phyloP scores from a whole-genome alignment of 64 coral and sea anemone species.

The Montipora sp. region DNA sequence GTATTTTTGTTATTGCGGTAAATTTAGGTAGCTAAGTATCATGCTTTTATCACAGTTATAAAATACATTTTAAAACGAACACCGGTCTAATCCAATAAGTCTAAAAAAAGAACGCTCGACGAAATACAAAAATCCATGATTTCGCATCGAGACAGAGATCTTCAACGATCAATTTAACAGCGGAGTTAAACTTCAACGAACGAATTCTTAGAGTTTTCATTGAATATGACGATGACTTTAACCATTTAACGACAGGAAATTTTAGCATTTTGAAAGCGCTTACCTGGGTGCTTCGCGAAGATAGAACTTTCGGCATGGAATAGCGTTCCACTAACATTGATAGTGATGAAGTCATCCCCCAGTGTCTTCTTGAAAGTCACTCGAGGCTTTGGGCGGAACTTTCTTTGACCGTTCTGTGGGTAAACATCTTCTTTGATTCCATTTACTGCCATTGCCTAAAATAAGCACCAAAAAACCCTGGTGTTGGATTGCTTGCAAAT shows the following conservation, averaged over 20 bases:
- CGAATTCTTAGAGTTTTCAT: not conserved
- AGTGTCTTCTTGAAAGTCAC: constrained; percentile 26
- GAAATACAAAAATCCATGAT: too few relatives aligned
- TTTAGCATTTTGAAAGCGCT: not conserved
- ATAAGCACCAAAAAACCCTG: not conserved
- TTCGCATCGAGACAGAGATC: not conserved
- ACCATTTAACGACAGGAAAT: not conserved
- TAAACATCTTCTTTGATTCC: not conserved
- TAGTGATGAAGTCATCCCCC: constrained; percentile 37
- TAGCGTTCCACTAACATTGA: constrained; percentile 65
- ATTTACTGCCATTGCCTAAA: constrained; percentile 13
- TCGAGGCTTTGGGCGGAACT: not conserved
- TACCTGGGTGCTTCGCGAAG: constrained; percentile 67
- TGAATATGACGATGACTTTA: not conserved
- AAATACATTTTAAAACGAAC: not conserved
- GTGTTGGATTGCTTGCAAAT: not conserved
- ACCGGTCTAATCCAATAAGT: too few relatives aligned
- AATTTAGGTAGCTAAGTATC: too few relatives aligned
- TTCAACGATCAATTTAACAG: not conserved
- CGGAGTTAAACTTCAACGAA: not conserved
- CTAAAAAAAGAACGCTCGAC: not conserved
- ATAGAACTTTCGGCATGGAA: constrained; percentile 49
- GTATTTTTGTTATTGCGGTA: too few relatives aligned
- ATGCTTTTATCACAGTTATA: not conserved
- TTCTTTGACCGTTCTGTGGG: not conserved